These are phyloP conservation scores for Tenthredo mesomela DNA, from an alignment of 2,888 invertebrate genomes.

Conservation along the genomic window DNA sequence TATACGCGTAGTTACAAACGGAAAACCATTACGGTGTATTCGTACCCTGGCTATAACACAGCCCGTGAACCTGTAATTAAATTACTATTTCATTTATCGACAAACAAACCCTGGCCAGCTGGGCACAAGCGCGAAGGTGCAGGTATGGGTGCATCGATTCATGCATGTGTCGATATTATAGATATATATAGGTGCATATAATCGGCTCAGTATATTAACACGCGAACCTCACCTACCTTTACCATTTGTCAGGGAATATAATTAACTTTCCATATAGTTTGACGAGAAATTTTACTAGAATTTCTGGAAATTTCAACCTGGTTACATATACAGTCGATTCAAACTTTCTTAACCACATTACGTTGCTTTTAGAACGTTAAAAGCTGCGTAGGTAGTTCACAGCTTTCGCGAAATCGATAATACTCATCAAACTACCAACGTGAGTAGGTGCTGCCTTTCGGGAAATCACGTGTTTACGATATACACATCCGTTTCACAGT, in stretches of 20 bases:
- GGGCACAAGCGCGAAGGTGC: background rate
- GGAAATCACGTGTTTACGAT: background rate
- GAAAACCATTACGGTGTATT: constrained; percentile 56
- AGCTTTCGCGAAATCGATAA: constrained; percentile 5
- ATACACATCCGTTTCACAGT: background rate
- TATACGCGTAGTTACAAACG: constrained; percentile 51
- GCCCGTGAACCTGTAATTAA: constrained; percentile 57
- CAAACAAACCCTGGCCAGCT: constrained; percentile 20
- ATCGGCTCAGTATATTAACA: constrained; percentile 20
- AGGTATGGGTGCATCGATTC: constrained; percentile 23
- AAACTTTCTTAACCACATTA: constrained; percentile 40
- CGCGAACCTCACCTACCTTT: background rate
- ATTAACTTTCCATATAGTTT: constrained; percentile 42
- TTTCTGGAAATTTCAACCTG: constrained; percentile 4
- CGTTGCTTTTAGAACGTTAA: constrained; percentile 2
- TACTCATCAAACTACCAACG: constrained; percentile 21
- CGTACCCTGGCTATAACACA: background rate
- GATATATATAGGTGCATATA: background rate
- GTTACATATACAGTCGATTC: constrained; percentile 26
- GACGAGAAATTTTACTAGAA: constrained; percentile 39
- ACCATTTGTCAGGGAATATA: constrained; percentile 20
- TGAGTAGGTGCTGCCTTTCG: background rate
- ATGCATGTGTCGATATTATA: background rate
- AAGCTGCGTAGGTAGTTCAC: background rate
- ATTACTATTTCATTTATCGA: constrained; percentile 59